Base-by-base conservation (phyloP, 1,140 invertebrate genomes). In the Hylyphantes graminicola region DNA sequence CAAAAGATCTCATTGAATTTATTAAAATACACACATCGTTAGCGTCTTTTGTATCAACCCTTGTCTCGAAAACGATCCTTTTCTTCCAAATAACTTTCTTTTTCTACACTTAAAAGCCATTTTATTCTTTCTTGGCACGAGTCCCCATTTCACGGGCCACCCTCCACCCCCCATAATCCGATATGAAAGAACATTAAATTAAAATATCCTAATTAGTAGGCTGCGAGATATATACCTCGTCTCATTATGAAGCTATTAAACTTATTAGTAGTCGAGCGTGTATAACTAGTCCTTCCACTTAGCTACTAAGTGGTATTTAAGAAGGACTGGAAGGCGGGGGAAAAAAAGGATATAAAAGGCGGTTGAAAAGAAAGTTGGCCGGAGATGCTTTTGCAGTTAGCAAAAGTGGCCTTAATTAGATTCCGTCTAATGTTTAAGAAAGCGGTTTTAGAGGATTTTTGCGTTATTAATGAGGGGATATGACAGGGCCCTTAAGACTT, bases 121-220 rank as follows among this genome's bases (percentile, higher is more conserved):
- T 63, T 51, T 13, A 50, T 73, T 81, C 55, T 73, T 81, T 81
- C 68, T 81, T 81, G 79, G 79, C 79, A 73, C 65, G 15, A 21
- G 77, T 57, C 77, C 77, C 35, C 77, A 50, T 80, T 80, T 80
- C 21, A 65, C 65, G 77, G 76, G 55, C 64, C 61, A 67, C 53
- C 65, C 50, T 68, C 79, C 50, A 63, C 17, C 17, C 79, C 50
- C 61, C 64, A 70, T 63, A 64, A 81, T 81, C 59, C 21, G 80
- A 74, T 75, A 83, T 83, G 80, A 83, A 83, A 75, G 80, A 83
- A 83, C 80, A 83, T 83, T 83, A 83, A 83, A 83, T 83, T 83
- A 83, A 83, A 83, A 83, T 83, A 75, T 83, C 80, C 67, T 83
- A 83, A 83, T 83, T 83, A 83, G 80, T 83, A 63, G 57, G 21